Base-by-base conservation (phyloP, 2,888 invertebrate species). In the Drosophila nigricruria region DNA sequence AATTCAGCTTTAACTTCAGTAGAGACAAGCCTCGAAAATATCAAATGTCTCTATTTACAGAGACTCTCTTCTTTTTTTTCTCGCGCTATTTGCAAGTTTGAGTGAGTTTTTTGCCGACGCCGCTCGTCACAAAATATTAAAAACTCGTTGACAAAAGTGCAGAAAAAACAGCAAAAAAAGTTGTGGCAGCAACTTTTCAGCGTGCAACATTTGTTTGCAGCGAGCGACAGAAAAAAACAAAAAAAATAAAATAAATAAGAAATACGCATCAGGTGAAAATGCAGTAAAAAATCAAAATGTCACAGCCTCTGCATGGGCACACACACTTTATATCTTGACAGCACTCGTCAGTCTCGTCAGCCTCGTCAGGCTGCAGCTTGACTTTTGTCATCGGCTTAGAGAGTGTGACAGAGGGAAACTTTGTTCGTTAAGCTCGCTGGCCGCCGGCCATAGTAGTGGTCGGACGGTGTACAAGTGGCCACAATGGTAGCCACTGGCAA, bases 381-480 rank as follows among this genome's bases (percentile, higher is more conserved):
- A 77, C 47, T 67, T 71, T 71, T 74, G 74, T 66, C 78, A 73
- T 42, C 54, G 60, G 43, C 45, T 50, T 20, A 32, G 47, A 49
- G 30, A 47, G 25, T 10, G n/a, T 18, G 27, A 6, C 16, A 42
- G 12, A n/a, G 30, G 43, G 54, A 60, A 82, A 77, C 60, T 74
- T 69, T 73, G 61, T 72, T 72, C 75, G 72, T 83, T 75, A 73
- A 81, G 70, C 67, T 42, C 52, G 10, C 12, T 14, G 16, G 9
- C 6, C 16, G 20, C 2, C 12, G 32, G 20, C 38, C 53, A 20
- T 25, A 45, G n/a, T 25, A 54, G 65, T 40, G 75, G 75, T 64
- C 56, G 54, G 65, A 72, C 58, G 63, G 67, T 58, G 58, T 16
- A 30, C 79, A 70, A 77, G 73, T 83, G 74, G 81, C 72, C 58